These are phyloP conservation scores for Auanema freiburgensis DNA, from an alignment of 2,888 invertebrate genomes.

Conservation along the genomic window DNA sequence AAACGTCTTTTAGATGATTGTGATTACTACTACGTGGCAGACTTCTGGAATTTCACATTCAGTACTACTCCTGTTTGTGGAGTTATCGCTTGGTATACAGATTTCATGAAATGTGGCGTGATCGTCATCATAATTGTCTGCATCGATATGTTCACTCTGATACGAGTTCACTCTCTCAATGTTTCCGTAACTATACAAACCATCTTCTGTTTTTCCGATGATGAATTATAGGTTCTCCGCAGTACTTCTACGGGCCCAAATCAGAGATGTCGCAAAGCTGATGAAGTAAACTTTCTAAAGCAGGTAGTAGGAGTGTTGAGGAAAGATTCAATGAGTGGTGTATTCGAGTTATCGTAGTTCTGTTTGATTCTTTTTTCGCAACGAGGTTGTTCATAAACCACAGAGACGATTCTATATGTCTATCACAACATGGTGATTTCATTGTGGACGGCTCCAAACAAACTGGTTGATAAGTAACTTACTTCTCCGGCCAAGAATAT, in stretches of 20 bases:
- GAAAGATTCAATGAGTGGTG: no score
- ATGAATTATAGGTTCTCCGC: background rate
- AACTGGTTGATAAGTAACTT: no score
- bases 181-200: conserved; percentile 8
- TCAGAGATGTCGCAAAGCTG: background rate
- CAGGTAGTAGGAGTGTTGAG: no score
- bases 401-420: no score
- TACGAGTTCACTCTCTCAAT: conserved; percentile 27
- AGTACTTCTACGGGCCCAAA: background rate
- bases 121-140: conserved; percentile 33
- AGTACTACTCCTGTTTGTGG: conserved; percentile 24
- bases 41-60: conserved; percentile 34
- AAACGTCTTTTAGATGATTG: conserved; percentile 31
- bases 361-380: no score
- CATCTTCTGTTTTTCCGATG: no score
- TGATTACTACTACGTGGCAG: conserved; percentile 26
- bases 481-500: no score
- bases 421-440: no score
- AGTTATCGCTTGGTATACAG: conserved; percentile 38
- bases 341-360: no score
- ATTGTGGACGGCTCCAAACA: no score
- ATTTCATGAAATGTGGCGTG: conserved; percentile 35
- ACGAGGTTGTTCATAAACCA: no score
- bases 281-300: conserved; percentile 32
- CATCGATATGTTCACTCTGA: conserved; percentile 33